These are phyloP conservation scores for Muraenolepis orangiensis DNA, from an alignment of 2,797 vertebrate genomes.

Conservation along the genomic window DNA sequence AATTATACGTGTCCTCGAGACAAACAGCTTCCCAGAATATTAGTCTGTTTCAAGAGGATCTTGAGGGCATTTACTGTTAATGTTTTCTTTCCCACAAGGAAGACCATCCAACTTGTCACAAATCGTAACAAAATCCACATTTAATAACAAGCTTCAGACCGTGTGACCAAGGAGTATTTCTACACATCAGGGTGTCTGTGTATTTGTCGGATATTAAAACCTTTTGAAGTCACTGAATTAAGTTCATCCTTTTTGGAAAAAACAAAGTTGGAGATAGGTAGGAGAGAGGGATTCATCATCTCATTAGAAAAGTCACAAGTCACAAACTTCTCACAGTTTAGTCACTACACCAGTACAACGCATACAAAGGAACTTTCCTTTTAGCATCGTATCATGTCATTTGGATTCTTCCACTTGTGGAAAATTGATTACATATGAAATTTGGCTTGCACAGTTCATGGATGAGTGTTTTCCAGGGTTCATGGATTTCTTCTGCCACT, in stretches of 20 bases:
- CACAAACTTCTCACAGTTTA: not conserved
- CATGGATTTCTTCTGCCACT: conserved; percentile 49
- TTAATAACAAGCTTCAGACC: conserved; percentile 47
- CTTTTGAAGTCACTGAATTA: conserved; percentile 3
- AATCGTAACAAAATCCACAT: conserved; percentile 43
- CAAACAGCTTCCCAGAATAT: conserved; percentile 31
- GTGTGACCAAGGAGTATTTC: conserved; percentile 39
- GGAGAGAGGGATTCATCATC: conserved; percentile 31
- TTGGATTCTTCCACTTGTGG: not conserved
- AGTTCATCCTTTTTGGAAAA: conserved; percentile 34
- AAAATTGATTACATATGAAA: conserved; percentile 25
- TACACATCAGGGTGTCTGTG: conserved; percentile 40
- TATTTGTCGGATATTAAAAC: conserved; percentile 14
- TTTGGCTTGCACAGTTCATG: conserved; percentile 37
- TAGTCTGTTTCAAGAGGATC: conserved; percentile 30
- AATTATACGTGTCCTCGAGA: conserved; percentile 55
- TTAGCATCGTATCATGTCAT: not conserved
- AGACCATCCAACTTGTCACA: conserved; percentile 33
- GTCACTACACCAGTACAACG: not conserved
- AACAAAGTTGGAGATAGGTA: conserved; percentile 19
- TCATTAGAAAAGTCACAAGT: conserved; percentile 21
- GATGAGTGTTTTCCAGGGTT: conserved; percentile 49
- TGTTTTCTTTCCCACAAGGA: conserved; percentile 27
- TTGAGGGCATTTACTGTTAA: conserved; percentile 33
- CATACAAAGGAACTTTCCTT: not conserved